These are phyloP conservation scores for Amphiprion percula DNA, from an alignment of 2,113 vertebrate species.

Conservation along the genomic window DNA sequence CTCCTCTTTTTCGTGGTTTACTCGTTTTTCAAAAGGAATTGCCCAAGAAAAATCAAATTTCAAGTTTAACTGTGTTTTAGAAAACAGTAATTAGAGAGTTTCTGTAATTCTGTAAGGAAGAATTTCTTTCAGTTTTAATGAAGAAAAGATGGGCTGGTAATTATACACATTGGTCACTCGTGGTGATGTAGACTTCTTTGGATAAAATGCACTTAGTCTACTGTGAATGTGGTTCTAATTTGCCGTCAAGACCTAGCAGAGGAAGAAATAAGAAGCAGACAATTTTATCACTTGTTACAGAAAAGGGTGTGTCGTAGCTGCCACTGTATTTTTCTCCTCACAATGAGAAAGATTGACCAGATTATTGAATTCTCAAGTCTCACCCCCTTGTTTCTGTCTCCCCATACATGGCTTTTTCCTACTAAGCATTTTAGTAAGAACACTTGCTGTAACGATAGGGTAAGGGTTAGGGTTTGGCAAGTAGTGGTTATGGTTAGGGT, in stretches of 20 bases:
- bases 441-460: background rate
- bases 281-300: background rate
- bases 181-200: no score
- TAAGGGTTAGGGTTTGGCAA: background rate
- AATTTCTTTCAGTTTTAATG: background rate
- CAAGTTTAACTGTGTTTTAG: no score
- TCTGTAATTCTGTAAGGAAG: background rate
- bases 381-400: no score
- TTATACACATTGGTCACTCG: no score
- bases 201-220: background rate
- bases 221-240: background rate
- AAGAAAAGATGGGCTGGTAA: no score
- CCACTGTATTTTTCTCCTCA: conserved; percentile 17
- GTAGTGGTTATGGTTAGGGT: no score
- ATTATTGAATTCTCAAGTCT: background rate
- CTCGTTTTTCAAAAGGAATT: no score
- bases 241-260: background rate
- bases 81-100: no score
- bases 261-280: background rate
- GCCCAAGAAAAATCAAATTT: no score
- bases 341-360: conserved; percentile 16
- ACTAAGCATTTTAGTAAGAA: background rate
- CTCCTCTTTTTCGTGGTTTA: no score
- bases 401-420: no score
- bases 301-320: background rate